Conservation (phyloP, 53 echinoderm and acorn worm genomes). For the Holothuria leucospilota region DNA sequence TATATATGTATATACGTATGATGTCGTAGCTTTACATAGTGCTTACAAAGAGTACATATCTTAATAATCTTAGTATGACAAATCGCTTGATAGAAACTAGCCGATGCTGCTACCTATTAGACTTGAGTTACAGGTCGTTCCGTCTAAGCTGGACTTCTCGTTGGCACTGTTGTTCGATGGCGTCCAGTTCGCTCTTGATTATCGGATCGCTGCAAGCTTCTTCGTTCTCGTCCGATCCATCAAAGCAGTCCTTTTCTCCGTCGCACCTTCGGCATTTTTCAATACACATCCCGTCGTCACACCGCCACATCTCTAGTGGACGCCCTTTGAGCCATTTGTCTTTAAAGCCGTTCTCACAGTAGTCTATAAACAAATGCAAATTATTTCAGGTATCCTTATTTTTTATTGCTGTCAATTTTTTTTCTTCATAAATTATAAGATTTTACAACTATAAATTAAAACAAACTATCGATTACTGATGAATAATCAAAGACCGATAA, state of each 20-base stretch:
- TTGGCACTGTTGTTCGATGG: slow-evolving; percentile 19
- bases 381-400: background rate
- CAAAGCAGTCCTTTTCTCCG: background rate
- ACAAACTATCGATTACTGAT: too few relatives aligned
- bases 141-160: background rate
- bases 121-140: too few relatives aligned
- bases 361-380: background rate
- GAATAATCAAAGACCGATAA: too few relatives aligned
- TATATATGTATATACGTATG: too few relatives aligned
- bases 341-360: background rate
- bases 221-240: slow-evolving; percentile 7
- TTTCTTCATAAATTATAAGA: too few relatives aligned
- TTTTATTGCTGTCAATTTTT: too few relatives aligned
- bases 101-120: too few relatives aligned
- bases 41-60: too few relatives aligned
- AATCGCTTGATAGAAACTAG: too few relatives aligned
- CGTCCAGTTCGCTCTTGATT: background rate
- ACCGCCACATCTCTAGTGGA: background rate
- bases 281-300: slow-evolving; percentile 5
- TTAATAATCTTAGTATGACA: too few relatives aligned
- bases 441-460: too few relatives aligned
- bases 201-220: background rate
- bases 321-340: slow-evolving; percentile 1
- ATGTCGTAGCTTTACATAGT: too few relatives aligned
- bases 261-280: slow-evolving; percentile 9